These are phyloP conservation scores for Linyphia triangularis DNA, from an alignment of 2,888 invertebrate genomes.

Conservation along the genomic window DNA sequence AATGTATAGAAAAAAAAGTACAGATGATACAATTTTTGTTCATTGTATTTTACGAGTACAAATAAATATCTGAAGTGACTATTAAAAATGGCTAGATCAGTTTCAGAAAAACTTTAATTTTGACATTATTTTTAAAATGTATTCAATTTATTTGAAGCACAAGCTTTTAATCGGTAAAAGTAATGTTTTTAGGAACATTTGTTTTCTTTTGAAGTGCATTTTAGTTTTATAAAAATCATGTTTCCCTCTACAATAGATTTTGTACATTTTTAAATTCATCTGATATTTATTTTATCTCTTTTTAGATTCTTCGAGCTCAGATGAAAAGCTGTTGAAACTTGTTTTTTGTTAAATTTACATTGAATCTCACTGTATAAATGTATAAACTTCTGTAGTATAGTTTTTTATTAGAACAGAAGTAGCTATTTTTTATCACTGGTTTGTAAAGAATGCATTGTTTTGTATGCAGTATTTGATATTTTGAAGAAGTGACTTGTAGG, in stretches of 20 bases:
- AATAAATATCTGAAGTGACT: too few relatives aligned
- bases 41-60: too few relatives aligned
- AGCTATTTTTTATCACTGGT: conserved; percentile 59
- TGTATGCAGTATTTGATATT: conserved; percentile 50
- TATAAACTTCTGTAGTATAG: conserved; percentile 37
- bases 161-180: too few relatives aligned
- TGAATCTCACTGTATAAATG: conserved; percentile 61
- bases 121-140: not conserved
- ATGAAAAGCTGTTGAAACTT: conserved; percentile 3
- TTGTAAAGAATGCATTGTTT: conserved; percentile 61
- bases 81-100: too few relatives aligned
- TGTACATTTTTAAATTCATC: not conserved
- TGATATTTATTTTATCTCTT: not conserved
- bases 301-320: conserved; percentile 34
- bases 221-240: not conserved
- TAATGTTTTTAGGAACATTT: too few relatives aligned
- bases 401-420: conserved; percentile 32
- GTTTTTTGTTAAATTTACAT: conserved; percentile 9
- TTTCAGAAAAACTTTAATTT: not conserved
- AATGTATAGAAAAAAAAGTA: too few relatives aligned
- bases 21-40: too few relatives aligned
- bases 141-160: too few relatives aligned
- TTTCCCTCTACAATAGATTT: too few relatives aligned
- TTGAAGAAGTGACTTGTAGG: conserved; percentile 16
- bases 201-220: not conserved